Conservation (phyloP, 2,888 invertebrate genomes). For the Brachyptera risi region DNA sequence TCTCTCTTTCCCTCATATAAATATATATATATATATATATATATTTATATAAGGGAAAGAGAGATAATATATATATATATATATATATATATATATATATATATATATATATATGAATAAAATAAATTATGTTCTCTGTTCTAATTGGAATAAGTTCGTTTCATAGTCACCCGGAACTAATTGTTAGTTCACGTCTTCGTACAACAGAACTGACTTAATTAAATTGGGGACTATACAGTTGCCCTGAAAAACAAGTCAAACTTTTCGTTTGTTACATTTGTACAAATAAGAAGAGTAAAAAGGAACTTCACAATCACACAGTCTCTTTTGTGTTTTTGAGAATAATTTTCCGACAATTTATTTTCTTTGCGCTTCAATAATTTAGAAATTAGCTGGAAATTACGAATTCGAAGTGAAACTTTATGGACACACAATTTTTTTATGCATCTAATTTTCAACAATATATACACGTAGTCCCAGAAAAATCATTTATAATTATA, state of each 20-base stretch:
- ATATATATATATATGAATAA: too few species aligned
- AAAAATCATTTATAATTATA: too few species aligned
- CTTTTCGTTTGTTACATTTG: too few species aligned
- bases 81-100: too few species aligned
- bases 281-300: too few species aligned
- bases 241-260: neutral
- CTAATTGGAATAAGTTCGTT: slow-evolving; percentile 1
- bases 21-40: too few species aligned
- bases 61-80: too few species aligned
- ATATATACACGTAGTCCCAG: neutral
- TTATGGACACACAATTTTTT: neutral
- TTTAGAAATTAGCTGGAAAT: slow-evolving; percentile 9
- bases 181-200: too few species aligned
- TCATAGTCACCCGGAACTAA: neutral
- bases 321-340: neutral
- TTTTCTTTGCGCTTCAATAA: slow-evolving; percentile 4
- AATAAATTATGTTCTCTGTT: slow-evolving; percentile 1
- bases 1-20: too few species aligned
- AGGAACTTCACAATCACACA: too few species aligned
- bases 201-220: neutral
- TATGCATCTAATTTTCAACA: neutral
- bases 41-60: too few species aligned
- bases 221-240: neutral
- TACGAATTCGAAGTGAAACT: slow-evolving; percentile 4
- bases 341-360: slow-evolving; percentile 15